A percentile compares a stretch with the other conserved stretches of the same genome.
Conservation (phyloP, 2,113 vertebrate species). For the Oceanodroma tethys region DNA sequence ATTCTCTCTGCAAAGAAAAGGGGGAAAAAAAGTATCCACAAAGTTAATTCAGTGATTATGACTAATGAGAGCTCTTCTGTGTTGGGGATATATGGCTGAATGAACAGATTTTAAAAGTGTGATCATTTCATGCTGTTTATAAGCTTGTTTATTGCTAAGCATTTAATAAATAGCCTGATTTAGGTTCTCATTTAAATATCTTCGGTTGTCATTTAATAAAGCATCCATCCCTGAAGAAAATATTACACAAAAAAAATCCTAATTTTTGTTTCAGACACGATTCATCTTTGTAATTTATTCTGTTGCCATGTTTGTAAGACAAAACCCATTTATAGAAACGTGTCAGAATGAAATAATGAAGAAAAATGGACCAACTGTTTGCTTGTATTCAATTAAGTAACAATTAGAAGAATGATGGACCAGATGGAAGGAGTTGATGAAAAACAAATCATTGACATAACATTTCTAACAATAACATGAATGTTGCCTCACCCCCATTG, state of each 20-base stretch:
- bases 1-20: conserved; percentile 87
- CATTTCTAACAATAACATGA: background rate
- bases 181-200: conserved; percentile 20
- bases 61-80: background rate
- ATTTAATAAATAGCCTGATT: conserved; percentile 22
- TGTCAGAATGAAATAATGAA: conserved; percentile 63
- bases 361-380: conserved; percentile 58
- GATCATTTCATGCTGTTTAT: background rate
- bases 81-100: background rate
- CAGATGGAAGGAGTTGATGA: conserved; percentile 51
- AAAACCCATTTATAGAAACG: conserved; percentile 51
- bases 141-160: background rate
- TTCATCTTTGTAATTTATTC: conserved; percentile 37
- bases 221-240: background rate
- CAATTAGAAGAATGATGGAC: conserved; percentile 37
- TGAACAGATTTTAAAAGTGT: conserved; percentile 5
- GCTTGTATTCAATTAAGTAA: conserved; percentile 54
- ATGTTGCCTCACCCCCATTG: background rate
- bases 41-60: conserved; percentile 31
- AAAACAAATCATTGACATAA: conserved; percentile 20
- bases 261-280: background rate
- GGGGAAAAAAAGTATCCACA: background rate
- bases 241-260: background rate
- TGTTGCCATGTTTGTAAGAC: background rate
- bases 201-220: conserved; percentile 14